Evolutionary conservation across 2,797 vertebrate species (phyloP), one percentile per base, ranked within the genome.

Genomic region (Rhinichthys osculus): DNA sequence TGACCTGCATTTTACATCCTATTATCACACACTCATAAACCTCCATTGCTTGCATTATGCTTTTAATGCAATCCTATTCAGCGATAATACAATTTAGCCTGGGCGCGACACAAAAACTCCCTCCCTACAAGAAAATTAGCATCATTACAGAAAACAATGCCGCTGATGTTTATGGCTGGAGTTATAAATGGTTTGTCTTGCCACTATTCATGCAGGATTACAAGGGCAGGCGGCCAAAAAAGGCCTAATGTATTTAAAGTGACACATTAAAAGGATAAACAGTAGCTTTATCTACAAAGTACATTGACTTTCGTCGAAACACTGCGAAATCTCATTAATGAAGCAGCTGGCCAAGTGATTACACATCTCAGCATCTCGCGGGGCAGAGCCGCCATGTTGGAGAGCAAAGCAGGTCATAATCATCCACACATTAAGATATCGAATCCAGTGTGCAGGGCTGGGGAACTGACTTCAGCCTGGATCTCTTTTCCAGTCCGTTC

Each of bases 191-290:
- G 87, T 88, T 91, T 93, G 92, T 92, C 93, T 91, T 42, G 84
- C 71, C 27, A 87, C 91, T 93, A 88, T 78, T 84, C 83, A 70
- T 90, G 89, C 79, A 85, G 93, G 95, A 94, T 95, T 94, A 95
- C 92, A 81, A 85, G 91, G 94, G 95, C 94, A 93, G n/a, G 67
- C 85, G 74, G 95, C 95, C 96, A 95, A 89, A 85, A 92, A 90
- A 62, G 88, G 85, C 90, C 87, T 96, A 96, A 96, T 96, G 93
- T 95, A 94, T 95, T 95, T 94, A 95, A 95, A 95, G 94, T 95
- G 96, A 93, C 94, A 95, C 94, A 96, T 96, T 96, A 96, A 95
- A 92, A 86, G 94, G 94, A 96, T 96, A 96, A 96, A 96, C 95
- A 95, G 92, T 91, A 89, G 90, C 91, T 93, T 95, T 95, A 94